These are phyloP conservation scores for Allolobophora icterica DNA, from an alignment of 2,888 invertebrate species.

Conservation along the genomic window DNA sequence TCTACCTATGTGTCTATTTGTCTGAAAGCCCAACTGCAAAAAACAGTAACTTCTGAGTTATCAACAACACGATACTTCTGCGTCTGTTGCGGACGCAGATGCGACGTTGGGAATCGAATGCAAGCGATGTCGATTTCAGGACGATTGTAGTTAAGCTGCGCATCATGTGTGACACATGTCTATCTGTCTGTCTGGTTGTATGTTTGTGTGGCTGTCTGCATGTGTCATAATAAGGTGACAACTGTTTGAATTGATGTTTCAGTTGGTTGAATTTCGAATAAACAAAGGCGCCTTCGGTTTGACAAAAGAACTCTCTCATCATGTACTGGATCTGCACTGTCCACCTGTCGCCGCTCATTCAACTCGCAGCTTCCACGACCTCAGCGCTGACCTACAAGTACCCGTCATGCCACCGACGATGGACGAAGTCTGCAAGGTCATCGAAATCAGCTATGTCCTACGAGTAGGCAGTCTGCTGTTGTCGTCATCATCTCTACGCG, in stretches of 20 bases:
- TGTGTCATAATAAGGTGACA: background rate
- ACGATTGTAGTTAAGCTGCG: too few relatives aligned
- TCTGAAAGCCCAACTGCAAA: too few relatives aligned
- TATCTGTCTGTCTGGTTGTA: background rate
- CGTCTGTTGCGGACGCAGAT: too few relatives aligned
- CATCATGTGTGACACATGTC: too few relatives aligned
- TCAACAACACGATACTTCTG: too few relatives aligned
- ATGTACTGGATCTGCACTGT: constrained; percentile 76
- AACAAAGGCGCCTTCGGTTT: constrained; percentile 78
- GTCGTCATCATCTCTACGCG: too few relatives aligned
- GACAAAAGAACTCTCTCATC: constrained; percentile 74
- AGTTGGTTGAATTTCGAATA: constrained; percentile 79
- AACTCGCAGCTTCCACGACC: constrained; percentile 56
- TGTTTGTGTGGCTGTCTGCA: background rate
- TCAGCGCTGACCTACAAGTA: constrained; percentile 69
- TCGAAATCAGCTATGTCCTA: constrained; percentile 77
- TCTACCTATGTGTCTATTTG: too few relatives aligned
- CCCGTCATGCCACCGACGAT: constrained; percentile 77
- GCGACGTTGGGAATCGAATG: too few relatives aligned
- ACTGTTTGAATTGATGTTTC: constrained; percentile 47
- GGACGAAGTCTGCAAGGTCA: constrained; percentile 75
- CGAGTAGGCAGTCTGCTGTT: constrained; percentile 67
- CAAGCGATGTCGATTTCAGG: too few relatives aligned
- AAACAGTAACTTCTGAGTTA: too few relatives aligned
- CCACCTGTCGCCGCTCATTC: constrained; percentile 73